A percentile compares a stretch with the other conserved stretches of the same genome.
Evolutionary conservation across 2,113 vertebrate genomes (phyloP).

Genomic region (Neomonachus schauinslandi): DNA sequence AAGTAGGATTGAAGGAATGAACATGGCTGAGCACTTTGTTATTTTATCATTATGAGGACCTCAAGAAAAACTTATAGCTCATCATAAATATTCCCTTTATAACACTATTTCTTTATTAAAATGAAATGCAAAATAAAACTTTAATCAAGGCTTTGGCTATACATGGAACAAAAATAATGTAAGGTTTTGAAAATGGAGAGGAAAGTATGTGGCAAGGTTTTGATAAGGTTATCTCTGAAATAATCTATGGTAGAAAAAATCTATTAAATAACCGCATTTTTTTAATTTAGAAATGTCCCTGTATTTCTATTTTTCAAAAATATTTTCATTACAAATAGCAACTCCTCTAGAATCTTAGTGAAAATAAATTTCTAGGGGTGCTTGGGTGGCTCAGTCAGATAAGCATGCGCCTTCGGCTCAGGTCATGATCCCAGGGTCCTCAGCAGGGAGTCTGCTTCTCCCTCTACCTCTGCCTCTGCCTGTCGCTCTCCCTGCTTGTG

Average conservation of each 20-base stretch:
- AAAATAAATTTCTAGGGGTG: neutral
- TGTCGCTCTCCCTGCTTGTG: neutral
- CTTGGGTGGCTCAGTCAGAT: neutral
- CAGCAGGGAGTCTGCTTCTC: neutral
- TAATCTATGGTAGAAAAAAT: neutral
- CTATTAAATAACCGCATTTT: neutral
- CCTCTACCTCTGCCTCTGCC: too few species aligned
- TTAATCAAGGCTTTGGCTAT: neutral
- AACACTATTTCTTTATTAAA: neutral
- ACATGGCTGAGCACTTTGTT: neutral
- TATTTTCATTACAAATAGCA: conserved; percentile 12
- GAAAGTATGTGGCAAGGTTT: neutral
- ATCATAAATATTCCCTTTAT: neutral
- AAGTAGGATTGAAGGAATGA: neutral
- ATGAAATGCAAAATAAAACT: neutral
- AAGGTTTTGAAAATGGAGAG: neutral
- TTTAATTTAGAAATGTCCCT: neutral
- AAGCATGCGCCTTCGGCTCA: neutral
- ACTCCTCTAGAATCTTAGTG: neutral
- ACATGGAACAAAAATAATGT: neutral
- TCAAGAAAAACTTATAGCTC: neutral
- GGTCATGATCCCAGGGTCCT: too few species aligned
- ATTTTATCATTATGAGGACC: neutral
- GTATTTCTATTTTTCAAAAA: conserved; percentile 4
- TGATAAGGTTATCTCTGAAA: neutral